Evolutionary conservation across 2,113 vertebrate species (phyloP).

Genomic region (Oreochromis aureus): DNA sequence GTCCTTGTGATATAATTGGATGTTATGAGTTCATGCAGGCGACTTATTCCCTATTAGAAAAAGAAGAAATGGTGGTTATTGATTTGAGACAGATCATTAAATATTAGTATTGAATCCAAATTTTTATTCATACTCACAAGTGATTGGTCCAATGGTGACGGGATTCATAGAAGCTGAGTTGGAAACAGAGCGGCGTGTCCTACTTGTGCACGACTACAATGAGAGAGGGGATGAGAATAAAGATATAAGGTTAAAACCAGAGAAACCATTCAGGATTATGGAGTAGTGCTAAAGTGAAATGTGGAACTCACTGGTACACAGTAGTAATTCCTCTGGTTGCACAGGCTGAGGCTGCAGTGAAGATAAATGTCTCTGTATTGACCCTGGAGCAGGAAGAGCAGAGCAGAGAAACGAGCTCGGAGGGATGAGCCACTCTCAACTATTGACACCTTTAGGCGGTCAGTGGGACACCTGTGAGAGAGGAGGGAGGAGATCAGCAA

Average conservation of each 20-base stretch:
- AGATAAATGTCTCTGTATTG: constrained; percentile 18
- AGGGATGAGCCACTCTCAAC: constrained; percentile 45
- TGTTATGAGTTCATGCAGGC: background rate
- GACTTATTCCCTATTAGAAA: constrained; percentile 7
- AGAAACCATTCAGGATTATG: too few species aligned
- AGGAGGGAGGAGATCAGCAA: background rate
- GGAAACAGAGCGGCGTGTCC: constrained; percentile 23
- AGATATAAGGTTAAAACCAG: too few species aligned
- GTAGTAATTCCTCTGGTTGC: background rate
- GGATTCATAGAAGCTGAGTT: background rate
- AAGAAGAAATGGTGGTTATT: background rate
- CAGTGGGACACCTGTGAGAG: constrained; percentile 46
- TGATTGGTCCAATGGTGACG: constrained; percentile 43
- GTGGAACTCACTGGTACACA: constrained; percentile 33
- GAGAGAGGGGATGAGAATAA: too few species aligned
- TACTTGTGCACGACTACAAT: background rate
- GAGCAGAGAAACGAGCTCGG: constrained; percentile 37
- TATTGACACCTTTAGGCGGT: constrained; percentile 29
- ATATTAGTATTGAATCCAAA: background rate
- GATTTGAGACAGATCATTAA: background rate
- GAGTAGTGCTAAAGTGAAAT: background rate
- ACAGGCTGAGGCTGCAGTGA: constrained; percentile 46
- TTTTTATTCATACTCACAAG: constrained; percentile 17
- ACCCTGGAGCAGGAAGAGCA: constrained; percentile 4
- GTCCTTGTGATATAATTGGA: background rate